A percentile compares a stretch with the other conserved stretches of the same genome.
Evolutionary conservation across 1,140 invertebrate genomes (phyloP).

Genomic region (Laupala kohalensis): DNA sequence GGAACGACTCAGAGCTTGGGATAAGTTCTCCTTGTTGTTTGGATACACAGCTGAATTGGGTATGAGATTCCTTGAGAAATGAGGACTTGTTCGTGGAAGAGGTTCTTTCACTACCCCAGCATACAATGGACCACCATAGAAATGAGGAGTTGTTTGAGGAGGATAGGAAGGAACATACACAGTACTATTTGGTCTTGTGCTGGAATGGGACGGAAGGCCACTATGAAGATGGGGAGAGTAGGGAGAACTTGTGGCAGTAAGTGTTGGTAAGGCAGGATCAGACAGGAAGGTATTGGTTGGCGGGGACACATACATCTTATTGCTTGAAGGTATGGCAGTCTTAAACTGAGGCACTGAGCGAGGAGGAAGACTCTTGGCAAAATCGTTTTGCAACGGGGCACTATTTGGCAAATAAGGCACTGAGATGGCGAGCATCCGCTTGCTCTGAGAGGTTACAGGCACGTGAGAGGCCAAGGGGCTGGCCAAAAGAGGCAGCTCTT

Average conservation of each 20-base stretch:
- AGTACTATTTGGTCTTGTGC: neutral
- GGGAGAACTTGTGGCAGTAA: neutral
- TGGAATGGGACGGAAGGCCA: neutral
- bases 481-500: neutral
- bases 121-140: neutral
- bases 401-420: neutral
- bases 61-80: neutral
- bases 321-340: neutral
- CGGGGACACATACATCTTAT: neutral
- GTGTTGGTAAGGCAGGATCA: neutral
- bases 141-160: neutral
- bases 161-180: neutral
- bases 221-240: neutral
- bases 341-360: neutral
- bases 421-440: neutral
- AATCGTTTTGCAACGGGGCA: neutral
- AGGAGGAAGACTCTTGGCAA: neutral
- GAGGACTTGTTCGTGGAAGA: neutral
- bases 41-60: neutral
- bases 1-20: neutral
- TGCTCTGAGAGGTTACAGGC: neutral
- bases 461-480: neutral
- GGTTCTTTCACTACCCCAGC: neutral
- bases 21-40: neutral
- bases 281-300: neutral